Evolutionary conservation across 1,140 invertebrate genomes (phyloP).

Genomic region (Diuraphis noxia): DNA sequence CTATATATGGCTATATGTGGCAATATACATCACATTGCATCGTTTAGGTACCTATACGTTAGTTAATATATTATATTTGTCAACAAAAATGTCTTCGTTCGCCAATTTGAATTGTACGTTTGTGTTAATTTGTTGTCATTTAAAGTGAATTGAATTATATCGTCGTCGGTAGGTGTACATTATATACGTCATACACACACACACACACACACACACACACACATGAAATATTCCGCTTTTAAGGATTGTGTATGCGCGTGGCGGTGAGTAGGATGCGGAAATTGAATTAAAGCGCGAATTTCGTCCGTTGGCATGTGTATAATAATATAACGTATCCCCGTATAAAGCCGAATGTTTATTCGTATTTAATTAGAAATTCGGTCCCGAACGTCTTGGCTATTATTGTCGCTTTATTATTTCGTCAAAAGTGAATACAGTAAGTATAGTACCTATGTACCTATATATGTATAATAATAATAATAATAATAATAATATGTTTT

Average conservation of each 20-base stretch:
- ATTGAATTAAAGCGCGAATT: not conserved
- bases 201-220: not conserved
- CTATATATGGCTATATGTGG: too few relatives aligned
- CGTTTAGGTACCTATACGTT: not conserved
- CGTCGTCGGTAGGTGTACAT: not conserved
- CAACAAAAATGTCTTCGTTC: not conserved
- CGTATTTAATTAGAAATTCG: constrained; percentile 10
- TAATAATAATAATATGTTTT: not conserved
- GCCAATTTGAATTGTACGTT: not conserved
- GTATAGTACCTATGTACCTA: not conserved
- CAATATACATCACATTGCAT: too few relatives aligned
- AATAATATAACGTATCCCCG: not conserved
- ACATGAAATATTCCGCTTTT: not conserved
- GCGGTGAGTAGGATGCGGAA: not conserved
- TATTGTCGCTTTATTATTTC: not conserved
- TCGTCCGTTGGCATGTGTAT: not conserved
- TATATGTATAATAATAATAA: not conserved
- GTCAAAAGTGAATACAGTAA: not conserved
- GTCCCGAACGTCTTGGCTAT: not conserved
- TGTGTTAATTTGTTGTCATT: not conserved
- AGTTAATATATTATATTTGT: not conserved
- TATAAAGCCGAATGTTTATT: not conserved
- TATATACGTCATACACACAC: not conserved
- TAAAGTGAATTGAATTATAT: not conserved
- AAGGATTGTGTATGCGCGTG: not conserved